Evolutionary conservation across 1,140 invertebrate genomes (phyloP).

Genomic region (Triops cancriformis): DNA sequence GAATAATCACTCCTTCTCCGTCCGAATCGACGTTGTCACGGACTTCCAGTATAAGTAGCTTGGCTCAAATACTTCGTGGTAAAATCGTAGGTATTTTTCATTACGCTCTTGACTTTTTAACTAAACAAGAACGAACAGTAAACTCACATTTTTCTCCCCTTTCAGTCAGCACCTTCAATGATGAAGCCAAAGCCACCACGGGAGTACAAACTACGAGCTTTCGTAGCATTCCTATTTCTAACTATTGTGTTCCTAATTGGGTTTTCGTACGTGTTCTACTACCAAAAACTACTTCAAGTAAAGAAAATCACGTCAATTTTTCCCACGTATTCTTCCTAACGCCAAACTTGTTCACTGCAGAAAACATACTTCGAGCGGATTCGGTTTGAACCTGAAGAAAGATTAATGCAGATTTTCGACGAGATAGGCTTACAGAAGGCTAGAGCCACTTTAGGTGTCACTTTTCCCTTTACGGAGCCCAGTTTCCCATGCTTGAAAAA

Average conservation of each 20-base stretch:
- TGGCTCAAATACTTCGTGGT: not conserved
- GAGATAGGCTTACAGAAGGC: conserved; percentile 60
- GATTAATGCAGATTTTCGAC: conserved; percentile 62
- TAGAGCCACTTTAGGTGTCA: conserved; percentile 55
- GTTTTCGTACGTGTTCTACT: conserved; percentile 72
- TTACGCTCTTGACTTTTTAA: not conserved
- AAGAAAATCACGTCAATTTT: too few relatives aligned
- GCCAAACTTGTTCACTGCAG: conserved; percentile 38
- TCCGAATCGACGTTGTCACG: not conserved
- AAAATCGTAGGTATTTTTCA: not conserved
- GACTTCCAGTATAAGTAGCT: not conserved
- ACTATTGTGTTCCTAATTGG: conserved; percentile 68
- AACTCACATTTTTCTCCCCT: conserved; percentile 27
- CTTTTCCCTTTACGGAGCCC: conserved; percentile 45
- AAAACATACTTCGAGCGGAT: conserved; percentile 72
- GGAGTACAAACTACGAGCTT: conserved; percentile 59
- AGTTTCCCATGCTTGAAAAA: conserved; percentile 61
- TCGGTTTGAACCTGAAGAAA: conserved; percentile 68
- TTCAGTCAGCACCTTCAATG: conserved; percentile 45
- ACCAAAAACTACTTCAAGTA: conserved; percentile 59
- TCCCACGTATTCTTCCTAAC: not conserved
- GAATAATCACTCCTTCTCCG: not conserved
- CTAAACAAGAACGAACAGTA: not conserved
- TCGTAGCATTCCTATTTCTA: conserved; percentile 69
- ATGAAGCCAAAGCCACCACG: conserved; percentile 50